Evolutionary conservation across 2,113 vertebrate species (phyloP).

Genomic region (Lycaon pictus): DNA sequence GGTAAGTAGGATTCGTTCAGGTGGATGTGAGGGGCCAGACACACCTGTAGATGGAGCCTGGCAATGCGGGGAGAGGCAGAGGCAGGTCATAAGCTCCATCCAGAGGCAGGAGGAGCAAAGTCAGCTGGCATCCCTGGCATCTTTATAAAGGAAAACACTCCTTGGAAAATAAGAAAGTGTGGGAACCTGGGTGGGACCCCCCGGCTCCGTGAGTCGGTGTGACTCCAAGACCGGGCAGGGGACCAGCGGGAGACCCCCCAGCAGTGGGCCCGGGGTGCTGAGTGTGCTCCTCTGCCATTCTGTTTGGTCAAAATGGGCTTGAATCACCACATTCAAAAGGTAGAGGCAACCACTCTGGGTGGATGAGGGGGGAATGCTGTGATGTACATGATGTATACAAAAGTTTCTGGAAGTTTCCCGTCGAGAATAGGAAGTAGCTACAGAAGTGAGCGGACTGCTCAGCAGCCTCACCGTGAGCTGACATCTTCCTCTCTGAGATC

Average conservation of each 20-base stretch:
- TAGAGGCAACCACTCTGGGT: not conserved
- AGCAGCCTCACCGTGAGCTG: rapidly evolving
- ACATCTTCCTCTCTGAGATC: rapidly evolving
- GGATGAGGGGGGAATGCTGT: not conserved
- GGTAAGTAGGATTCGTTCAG: rapidly evolving
- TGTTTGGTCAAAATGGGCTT: too few relatives aligned
- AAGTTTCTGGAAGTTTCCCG: not conserved
- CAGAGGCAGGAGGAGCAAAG: not conserved
- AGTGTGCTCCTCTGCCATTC: rapidly evolving
- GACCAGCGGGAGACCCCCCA: rapidly evolving
- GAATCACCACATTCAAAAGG: not conserved
- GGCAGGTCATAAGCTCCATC: rapidly evolving
- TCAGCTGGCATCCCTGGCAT: rapidly evolving
- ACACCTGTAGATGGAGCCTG: not conserved
- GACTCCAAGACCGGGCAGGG: rapidly evolving
- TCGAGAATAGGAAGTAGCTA: rapidly evolving
- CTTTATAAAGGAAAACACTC: not conserved
- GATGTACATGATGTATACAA: rapidly evolving
- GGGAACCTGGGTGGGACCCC: rapidly evolving
- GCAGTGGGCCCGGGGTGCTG: rapidly evolving
- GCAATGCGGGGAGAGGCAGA: rapidly evolving
- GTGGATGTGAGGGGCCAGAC: rapidly evolving
- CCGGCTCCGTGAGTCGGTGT: not conserved
- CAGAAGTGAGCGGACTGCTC: rapidly evolving
- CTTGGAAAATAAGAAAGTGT: not conserved